These are phyloP conservation scores for Hyles vespertilio DNA, from an alignment of 1,140 invertebrate species.

Conservation along the genomic window DNA sequence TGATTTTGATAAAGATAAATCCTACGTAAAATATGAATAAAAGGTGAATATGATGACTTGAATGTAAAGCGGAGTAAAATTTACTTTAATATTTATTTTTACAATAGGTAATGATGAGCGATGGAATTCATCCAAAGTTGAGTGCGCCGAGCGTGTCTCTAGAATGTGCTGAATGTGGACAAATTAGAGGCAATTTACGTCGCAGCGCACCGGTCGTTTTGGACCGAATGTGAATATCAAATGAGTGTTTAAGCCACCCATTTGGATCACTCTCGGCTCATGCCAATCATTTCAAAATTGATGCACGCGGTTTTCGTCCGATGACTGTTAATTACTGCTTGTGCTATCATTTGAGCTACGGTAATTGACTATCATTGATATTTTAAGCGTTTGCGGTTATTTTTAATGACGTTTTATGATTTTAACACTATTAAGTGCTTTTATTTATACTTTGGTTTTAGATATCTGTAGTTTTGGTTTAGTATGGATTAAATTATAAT, in stretches of 20 bases:
- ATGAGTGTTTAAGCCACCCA: slow-evolving; percentile 65
- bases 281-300: slow-evolving; percentile 63
- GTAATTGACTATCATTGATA: no score
- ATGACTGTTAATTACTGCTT: slow-evolving; percentile 52
- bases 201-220: slow-evolving; percentile 42
- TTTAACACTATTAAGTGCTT: no score
- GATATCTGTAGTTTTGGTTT: no score
- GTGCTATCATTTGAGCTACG: slow-evolving; percentile 12
- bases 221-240: slow-evolving; percentile 65
- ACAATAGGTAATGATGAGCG: not conserved
- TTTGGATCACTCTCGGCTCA: slow-evolving; percentile 60
- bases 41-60: no score
- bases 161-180: slow-evolving; percentile 47
- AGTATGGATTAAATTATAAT: no score
- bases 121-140: not conserved
- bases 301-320: slow-evolving; percentile 51
- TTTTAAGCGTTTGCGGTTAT: no score
- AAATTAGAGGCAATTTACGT: slow-evolving; percentile 62
- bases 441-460: no score
- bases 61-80: no score
- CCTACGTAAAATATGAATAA: no score
- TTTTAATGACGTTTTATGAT: no score
- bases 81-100: not conserved
- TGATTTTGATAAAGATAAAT: no score
- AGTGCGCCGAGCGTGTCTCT: slow-evolving; percentile 18